These are phyloP conservation scores for Dasypus novemcinctus DNA, from an alignment of 2,113 vertebrate species.

Conservation along the genomic window DNA sequence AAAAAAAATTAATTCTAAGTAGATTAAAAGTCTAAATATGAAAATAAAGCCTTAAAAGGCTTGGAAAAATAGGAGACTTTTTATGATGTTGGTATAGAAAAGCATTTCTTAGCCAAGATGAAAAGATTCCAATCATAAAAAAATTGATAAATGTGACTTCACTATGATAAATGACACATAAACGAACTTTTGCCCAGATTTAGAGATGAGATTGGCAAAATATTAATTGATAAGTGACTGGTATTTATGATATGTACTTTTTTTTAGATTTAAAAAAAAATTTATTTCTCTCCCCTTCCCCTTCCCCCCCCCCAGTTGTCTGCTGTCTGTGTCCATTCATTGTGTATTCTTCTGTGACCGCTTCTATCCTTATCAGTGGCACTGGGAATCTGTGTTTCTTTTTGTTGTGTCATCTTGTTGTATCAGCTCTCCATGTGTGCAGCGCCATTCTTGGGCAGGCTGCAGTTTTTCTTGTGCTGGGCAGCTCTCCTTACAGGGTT, in stretches of 20 bases:
- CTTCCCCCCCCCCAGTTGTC: too few species aligned
- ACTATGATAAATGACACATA: background rate
- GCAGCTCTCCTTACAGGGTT: too few species aligned
- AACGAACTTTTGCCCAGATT: background rate
- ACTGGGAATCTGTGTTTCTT: too few species aligned
- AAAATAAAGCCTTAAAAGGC: background rate
- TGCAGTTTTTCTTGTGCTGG: too few species aligned
- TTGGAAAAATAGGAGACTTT: background rate
- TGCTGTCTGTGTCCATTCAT: too few species aligned
- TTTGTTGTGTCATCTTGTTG: too few species aligned
- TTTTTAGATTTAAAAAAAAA: too few species aligned
- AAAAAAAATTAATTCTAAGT: background rate
- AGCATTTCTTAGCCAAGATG: background rate
- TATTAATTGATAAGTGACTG: background rate
- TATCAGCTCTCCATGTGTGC: too few species aligned
- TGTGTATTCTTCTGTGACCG: too few species aligned
- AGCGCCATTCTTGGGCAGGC: too few species aligned
- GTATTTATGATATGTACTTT: background rate
- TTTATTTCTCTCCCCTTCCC: too few species aligned
- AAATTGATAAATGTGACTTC: background rate
- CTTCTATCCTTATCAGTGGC: too few species aligned
- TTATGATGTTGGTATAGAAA: background rate
- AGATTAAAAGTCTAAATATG: background rate
- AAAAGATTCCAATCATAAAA: background rate
- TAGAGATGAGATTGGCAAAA: background rate